phyloP scores from a whole-genome alignment of 2,888 invertebrate species.

The Miltochrista miniata region DNA sequence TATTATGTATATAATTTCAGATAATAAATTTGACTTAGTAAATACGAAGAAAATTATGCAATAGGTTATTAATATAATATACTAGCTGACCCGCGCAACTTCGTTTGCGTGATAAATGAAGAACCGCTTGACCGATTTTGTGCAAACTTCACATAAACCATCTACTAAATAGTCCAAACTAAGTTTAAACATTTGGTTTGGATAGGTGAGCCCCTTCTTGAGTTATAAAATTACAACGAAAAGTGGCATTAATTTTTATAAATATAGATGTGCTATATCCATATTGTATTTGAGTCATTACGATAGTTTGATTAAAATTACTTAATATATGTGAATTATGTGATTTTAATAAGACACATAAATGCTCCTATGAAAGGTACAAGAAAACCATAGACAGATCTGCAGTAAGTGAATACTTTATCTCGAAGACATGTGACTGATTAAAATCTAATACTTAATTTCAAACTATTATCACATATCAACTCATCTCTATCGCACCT shows the following conservation, averaged over 20 bases:
- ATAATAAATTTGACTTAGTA: neutral
- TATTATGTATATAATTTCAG: neutral
- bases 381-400: conserved; percentile 51
- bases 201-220: too few species aligned
- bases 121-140: too few species aligned
- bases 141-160: too few species aligned
- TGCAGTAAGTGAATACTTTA: conserved; percentile 36
- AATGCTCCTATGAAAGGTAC: conserved; percentile 72
- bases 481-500: conserved; percentile 50
- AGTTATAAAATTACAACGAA: too few species aligned
- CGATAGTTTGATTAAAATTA: neutral
- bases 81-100: too few species aligned
- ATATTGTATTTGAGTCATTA: neutral
- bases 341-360: conserved; percentile 41
- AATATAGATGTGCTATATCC: neutral
- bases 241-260: too few species aligned
- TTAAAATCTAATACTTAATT: conserved; percentile 56
- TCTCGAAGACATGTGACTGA: conserved; percentile 40
- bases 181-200: too few species aligned
- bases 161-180: too few species aligned
- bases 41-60: neutral
- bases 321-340: neutral
- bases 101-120: too few species aligned
- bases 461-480: conserved; percentile 77
- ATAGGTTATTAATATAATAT: neutral